Conservation (phyloP, 2,797 vertebrate genomes). For the Poliocrania exsul region DNA sequence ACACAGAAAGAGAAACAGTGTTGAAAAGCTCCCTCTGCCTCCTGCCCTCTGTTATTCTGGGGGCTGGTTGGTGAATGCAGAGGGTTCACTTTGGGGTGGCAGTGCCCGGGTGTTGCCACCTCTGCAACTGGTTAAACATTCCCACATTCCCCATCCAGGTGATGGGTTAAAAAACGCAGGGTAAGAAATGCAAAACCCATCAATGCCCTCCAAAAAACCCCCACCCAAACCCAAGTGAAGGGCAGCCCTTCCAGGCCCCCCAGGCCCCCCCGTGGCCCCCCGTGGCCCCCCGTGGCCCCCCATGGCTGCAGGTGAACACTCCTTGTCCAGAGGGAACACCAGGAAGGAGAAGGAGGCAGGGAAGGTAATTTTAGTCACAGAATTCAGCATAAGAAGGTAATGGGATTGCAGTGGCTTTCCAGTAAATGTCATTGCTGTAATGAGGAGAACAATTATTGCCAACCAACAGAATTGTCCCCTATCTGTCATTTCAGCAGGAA, state of each 20-base stretch:
- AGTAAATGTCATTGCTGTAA: constrained; percentile 69
- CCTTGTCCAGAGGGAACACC: not conserved
- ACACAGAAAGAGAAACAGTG: not conserved
- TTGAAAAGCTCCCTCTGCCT: not conserved
- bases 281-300: rapidly evolving
- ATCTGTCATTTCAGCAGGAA: constrained; percentile 51
- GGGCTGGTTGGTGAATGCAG: rapidly evolving
- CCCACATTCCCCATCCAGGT: not conserved
- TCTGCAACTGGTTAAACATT: not conserved
- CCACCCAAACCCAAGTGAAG: rapidly evolving
- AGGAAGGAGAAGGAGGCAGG: not conserved
- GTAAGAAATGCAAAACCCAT: not conserved
- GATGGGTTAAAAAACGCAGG: not conserved
- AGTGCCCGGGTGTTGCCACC: not conserved
- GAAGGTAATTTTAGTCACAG: not conserved
- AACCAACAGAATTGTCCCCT: constrained; percentile 18
- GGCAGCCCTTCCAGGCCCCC: not conserved
- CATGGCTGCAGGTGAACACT: rapidly evolving
- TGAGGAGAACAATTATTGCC: constrained; percentile 73
- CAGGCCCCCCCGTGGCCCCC: not conserved
- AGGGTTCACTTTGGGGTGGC: not conserved
- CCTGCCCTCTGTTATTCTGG: too few relatives aligned
- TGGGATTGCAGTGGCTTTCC: constrained; percentile 56
- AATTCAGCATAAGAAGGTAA: constrained; percentile 37
- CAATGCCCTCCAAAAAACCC: rapidly evolving